Conservation (phyloP, 2,797 vertebrate species). For the Channa striata region DNA sequence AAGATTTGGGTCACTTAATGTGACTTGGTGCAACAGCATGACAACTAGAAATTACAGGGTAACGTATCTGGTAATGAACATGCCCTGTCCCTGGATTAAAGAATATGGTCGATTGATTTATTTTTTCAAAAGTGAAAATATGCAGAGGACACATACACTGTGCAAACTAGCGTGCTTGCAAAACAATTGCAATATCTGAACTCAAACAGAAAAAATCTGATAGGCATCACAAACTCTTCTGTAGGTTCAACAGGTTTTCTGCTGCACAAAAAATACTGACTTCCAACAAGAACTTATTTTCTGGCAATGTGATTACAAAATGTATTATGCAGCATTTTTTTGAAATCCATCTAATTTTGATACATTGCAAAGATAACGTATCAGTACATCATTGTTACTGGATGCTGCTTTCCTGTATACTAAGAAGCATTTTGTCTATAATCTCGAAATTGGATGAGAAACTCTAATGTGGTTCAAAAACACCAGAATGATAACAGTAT, state of each 20-base stretch:
- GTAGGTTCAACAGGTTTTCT: neutral
- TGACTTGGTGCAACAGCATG: neutral
- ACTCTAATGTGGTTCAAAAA: conserved; percentile 49
- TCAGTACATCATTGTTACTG: neutral
- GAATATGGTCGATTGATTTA: neutral
- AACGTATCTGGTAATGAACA: neutral
- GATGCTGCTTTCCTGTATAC: conserved; percentile 58
- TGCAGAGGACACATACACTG: neutral
- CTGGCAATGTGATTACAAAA: conserved; percentile 6
- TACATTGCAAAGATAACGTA: neutral
- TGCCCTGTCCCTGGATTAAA: neutral
- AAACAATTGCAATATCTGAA: neutral
- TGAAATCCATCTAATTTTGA: conserved; percentile 16
- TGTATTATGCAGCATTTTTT: neutral
- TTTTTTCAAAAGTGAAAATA: neutral
- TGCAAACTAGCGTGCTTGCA: neutral
- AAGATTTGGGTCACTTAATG: neutral
- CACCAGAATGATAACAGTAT: conserved; percentile 13
- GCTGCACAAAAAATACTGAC: neutral
- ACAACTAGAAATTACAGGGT: too few relatives aligned
- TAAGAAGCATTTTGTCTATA: conserved; percentile 46
- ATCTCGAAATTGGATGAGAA: conserved; percentile 46
- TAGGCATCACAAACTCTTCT: neutral
- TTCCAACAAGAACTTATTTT: neutral
- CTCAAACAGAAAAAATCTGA: neutral